phyloP scores from a whole-genome alignment of 2,113 vertebrate species.

The Melospiza georgiana region DNA sequence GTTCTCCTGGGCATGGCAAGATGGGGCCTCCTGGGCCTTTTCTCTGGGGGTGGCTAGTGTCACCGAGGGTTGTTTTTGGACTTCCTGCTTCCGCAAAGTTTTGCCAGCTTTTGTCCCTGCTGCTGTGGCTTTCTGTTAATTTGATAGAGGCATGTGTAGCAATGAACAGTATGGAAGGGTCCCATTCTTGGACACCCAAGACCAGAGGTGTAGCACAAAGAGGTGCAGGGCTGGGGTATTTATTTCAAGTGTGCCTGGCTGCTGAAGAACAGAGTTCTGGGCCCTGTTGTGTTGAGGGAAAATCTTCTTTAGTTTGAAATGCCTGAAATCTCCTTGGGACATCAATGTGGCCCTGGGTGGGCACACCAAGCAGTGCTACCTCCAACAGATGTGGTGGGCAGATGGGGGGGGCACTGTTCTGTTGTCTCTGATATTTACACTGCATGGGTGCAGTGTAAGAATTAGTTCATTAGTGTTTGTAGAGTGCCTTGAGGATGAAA shows the following conservation, averaged over 20 bases:
- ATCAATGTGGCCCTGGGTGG: neutral
- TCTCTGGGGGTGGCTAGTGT: neutral
- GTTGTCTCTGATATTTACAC: neutral
- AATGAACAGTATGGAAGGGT: neutral
- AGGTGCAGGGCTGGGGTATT: neutral
- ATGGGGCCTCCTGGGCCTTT: neutral
- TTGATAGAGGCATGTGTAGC: neutral
- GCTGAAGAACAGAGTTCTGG: neutral
- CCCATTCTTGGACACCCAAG: neutral
- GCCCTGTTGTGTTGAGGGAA: neutral
- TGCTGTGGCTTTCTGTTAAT: neutral
- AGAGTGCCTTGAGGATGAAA: constrained; percentile 5
- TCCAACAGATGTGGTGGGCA: neutral
- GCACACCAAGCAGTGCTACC: neutral
- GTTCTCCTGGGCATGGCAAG: neutral
- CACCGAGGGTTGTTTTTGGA: neutral
- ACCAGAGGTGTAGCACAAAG: neutral
- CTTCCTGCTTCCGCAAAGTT: neutral
- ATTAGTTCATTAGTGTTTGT: constrained; percentile 1
- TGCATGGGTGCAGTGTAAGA: neutral
- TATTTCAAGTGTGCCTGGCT: neutral
- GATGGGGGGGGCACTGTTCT: neutral
- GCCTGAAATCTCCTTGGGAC: neutral
- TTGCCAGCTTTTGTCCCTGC: neutral
- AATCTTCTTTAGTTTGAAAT: neutral